phyloP scores from a whole-genome alignment of 2,797 vertebrate species.

The Hydrophis major region DNA sequence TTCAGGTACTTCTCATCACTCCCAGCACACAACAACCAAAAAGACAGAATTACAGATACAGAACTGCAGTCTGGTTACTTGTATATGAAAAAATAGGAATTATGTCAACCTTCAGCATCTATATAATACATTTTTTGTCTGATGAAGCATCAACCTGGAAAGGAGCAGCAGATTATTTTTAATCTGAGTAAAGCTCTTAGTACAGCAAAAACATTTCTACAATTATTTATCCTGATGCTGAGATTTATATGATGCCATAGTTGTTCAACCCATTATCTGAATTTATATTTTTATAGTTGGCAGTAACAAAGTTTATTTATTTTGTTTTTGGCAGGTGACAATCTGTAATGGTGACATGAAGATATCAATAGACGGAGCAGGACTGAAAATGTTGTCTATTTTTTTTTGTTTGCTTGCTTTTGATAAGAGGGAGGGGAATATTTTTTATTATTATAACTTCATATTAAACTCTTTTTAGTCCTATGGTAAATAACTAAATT shows the following conservation, averaged over 20 bases:
- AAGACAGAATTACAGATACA: not conserved
- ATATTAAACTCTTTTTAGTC: not conserved
- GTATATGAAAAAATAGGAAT: not conserved
- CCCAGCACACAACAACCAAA: not conserved
- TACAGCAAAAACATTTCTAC: not conserved
- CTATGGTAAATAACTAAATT: not conserved
- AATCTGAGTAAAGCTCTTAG: not conserved
- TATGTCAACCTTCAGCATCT: not conserved
- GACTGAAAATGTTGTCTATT: not conserved
- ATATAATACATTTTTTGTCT: not conserved
- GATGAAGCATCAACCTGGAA: not conserved
- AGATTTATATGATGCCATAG: not conserved
- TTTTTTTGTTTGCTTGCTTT: not conserved
- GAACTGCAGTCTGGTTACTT: not conserved
- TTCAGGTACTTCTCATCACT: not conserved
- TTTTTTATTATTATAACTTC: not conserved
- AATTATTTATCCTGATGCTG: not conserved
- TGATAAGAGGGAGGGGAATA: not conserved
- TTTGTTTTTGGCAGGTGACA: not conserved
- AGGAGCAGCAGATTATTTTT: not conserved
- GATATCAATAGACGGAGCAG: not conserved
- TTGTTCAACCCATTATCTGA: not conserved
- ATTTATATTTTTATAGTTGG: not conserved
- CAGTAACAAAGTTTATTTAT: not conserved
- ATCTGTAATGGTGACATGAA: not conserved